Evolutionary conservation across 2,888 invertebrate genomes (phyloP).

Genomic region (Biston betularia): DNA sequence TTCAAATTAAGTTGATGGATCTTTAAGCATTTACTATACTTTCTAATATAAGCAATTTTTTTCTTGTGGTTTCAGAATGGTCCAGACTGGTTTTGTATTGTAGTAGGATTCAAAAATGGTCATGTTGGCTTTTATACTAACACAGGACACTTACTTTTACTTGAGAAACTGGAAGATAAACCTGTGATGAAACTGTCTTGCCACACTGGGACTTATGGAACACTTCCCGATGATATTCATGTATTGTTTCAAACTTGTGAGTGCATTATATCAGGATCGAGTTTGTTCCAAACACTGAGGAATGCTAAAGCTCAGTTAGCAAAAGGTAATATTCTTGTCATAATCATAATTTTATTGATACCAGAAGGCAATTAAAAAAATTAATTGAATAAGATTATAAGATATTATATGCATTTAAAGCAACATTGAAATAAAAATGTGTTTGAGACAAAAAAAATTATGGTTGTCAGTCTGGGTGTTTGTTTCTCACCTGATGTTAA

Average conservation of each 20-base stretch:
- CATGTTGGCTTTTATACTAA: conserved; percentile 95
- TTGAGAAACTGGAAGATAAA: conserved; percentile 94
- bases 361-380: too few relatives aligned
- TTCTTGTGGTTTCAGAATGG: conserved; percentile 82
- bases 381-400: too few relatives aligned
- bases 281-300: conserved; percentile 92
- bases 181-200: conserved; percentile 93
- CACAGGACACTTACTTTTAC: conserved; percentile 92
- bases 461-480: too few relatives aligned
- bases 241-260: conserved; percentile 90
- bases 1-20: background rate
- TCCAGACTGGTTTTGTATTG: conserved; percentile 97
- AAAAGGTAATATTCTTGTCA: conserved; percentile 85
- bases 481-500: too few relatives aligned
- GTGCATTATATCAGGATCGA: conserved; percentile 91
- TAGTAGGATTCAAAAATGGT: conserved; percentile 94
- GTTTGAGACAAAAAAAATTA: too few relatives aligned
- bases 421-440: background rate
- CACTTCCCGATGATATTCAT: conserved; percentile 89
- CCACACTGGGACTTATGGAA: conserved; percentile 86
- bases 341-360: too few relatives aligned
- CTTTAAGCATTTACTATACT: background rate
- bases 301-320: conserved; percentile 92
- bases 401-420: too few relatives aligned
- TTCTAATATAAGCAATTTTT: background rate